Conservation (phyloP, 2,888 invertebrate genomes). For the Ophion ventricosus region DNA sequence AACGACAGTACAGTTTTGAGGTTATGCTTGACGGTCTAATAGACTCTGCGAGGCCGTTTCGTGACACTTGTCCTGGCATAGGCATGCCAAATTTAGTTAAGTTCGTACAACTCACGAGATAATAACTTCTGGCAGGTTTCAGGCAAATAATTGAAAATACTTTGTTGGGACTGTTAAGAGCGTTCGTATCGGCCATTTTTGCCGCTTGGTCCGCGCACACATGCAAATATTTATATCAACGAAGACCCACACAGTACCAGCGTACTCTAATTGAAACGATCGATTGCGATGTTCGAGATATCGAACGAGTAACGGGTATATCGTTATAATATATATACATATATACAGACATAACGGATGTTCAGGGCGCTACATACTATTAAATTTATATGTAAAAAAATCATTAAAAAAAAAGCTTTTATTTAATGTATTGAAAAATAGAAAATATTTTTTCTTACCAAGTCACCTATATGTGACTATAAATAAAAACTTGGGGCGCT, state of each 20-base stretch:
- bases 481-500: too few relatives aligned
- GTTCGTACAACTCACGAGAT: conserved; percentile 65
- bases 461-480: too few relatives aligned
- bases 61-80: not conserved
- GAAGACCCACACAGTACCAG: not conserved
- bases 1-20: conserved; percentile 22
- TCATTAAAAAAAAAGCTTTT: too few relatives aligned
- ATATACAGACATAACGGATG: too few relatives aligned
- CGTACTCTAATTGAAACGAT: not conserved
- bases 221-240: not conserved
- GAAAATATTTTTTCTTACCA: too few relatives aligned
- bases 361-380: too few relatives aligned
- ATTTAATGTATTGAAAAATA: too few relatives aligned
- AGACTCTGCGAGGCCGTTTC: not conserved
- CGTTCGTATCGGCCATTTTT: conserved; percentile 69
- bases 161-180: conserved; percentile 57
- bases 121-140: conserved; percentile 63
- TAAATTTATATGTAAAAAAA: too few relatives aligned
- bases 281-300: not conserved
- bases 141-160: conserved; percentile 66
- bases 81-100: not conserved
- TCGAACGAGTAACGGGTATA: not conserved
- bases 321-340: too few relatives aligned
- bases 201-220: conserved; percentile 38
- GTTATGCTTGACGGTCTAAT: conserved; percentile 47